Conservation (phyloP, 2,797 vertebrate species). For the Spinus pinus region DNA sequence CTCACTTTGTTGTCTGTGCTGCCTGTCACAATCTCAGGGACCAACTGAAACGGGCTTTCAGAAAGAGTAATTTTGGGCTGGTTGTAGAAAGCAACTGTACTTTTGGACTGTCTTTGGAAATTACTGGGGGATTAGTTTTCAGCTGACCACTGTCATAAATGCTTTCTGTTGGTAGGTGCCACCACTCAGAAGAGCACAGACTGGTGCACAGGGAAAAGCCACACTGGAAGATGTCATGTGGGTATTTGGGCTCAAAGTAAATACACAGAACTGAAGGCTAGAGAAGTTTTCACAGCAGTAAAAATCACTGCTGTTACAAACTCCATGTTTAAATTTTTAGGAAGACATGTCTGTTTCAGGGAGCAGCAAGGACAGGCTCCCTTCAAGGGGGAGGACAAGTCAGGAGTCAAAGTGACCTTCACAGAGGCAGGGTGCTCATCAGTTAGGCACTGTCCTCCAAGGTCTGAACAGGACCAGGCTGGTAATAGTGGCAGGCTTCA, state of each 20-base stretch:
- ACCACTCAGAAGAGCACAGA: neutral
- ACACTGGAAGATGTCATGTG: neutral
- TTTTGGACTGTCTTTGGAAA: neutral
- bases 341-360: neutral
- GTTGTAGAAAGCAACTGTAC: neutral
- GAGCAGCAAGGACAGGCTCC: neutral
- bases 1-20: neutral
- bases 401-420: neutral
- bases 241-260: neutral
- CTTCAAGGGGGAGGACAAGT: neutral
- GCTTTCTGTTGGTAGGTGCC: neutral
- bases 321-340: neutral
- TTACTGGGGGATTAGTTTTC: neutral
- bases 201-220: neutral
- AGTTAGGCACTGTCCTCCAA: neutral
- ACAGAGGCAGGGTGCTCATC: neutral
- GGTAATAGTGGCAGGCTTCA: neutral
- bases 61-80: neutral
- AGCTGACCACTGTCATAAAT: neutral
- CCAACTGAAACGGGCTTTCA: neutral
- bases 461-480: neutral
- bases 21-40: neutral
- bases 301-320: neutral
- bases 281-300: neutral
- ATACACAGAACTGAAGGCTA: neutral